Evolutionary conservation across 2,888 invertebrate genomes (phyloP).

Genomic region (Eupithecia pulchellata): DNA sequence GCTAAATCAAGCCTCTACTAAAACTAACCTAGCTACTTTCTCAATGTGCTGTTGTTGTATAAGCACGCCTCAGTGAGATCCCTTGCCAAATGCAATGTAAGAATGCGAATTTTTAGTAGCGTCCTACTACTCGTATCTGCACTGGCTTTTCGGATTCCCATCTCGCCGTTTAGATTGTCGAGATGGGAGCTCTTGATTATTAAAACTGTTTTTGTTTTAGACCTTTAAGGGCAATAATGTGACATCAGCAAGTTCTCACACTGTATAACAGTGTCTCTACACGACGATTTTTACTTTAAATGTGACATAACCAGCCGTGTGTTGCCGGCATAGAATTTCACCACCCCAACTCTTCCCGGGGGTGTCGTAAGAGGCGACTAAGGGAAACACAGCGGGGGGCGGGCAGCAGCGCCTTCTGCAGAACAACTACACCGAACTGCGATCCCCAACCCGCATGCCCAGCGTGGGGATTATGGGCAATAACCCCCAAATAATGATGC

Average conservation of each 20-base stretch:
- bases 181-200: conserved; percentile 27
- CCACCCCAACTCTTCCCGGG: too few relatives aligned
- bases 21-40: background rate
- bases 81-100: conserved; percentile 47
- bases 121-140: conserved; percentile 36
- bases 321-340: too few relatives aligned
- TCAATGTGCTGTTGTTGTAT: conserved; percentile 6
- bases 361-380: too few relatives aligned
- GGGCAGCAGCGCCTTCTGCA: too few relatives aligned
- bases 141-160: conserved; percentile 41
- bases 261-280: too few relatives aligned
- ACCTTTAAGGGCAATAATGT: background rate
- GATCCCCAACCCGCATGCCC: too few relatives aligned
- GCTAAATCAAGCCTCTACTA: background rate
- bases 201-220: conserved; percentile 26
- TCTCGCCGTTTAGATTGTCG: conserved; percentile 38
- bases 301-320: too few relatives aligned
- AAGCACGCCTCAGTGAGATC: conserved; percentile 33
- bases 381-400: too few relatives aligned
- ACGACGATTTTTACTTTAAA: too few relatives aligned
- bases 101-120: conserved; percentile 45
- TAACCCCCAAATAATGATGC: too few relatives aligned
- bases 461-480: too few relatives aligned
- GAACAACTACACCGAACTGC: too few relatives aligned
- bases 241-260: background rate